Percentiles rank a stretch among this genome's conserved stretches.
These are phyloP conservation scores for Drosophila arizonae DNA, from an alignment of 1,140 invertebrate species.

Conservation along the genomic window DNA sequence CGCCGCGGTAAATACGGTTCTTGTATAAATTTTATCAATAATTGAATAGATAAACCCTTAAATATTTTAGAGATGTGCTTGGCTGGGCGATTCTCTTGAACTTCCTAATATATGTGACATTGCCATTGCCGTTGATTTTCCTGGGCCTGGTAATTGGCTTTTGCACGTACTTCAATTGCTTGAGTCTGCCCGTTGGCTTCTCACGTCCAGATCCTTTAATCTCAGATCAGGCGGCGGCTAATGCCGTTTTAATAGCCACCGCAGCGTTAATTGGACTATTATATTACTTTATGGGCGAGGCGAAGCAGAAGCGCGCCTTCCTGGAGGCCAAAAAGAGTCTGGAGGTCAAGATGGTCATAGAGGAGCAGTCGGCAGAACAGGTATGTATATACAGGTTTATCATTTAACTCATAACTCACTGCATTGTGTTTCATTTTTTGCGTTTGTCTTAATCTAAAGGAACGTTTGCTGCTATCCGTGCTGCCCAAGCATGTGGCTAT, in stretches of 20 bases:
- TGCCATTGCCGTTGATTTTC: slow-evolving; percentile 89
- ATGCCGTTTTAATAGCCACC: slow-evolving; percentile 88
- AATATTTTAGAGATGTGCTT: slow-evolving; percentile 82
- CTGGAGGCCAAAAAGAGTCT: slow-evolving; percentile 95
- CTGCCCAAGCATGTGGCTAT: slow-evolving; percentile 97
- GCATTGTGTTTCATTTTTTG: not conserved
- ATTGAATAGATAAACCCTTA: not conserved
- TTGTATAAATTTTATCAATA: not conserved
- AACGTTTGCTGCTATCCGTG: slow-evolving; percentile 94
- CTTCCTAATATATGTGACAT: slow-evolving; percentile 92
- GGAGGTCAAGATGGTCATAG: slow-evolving; percentile 95
- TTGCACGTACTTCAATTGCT: slow-evolving; percentile 85
- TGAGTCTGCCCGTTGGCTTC: slow-evolving; percentile 84
- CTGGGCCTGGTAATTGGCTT: slow-evolving; percentile 84
- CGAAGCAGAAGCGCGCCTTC: slow-evolving; percentile 93
- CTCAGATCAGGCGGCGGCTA: slow-evolving; percentile 83
- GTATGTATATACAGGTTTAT: slow-evolving; percentile 83
- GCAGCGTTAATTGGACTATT: slow-evolving; percentile 89
- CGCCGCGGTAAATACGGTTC: slow-evolving; percentile 51
- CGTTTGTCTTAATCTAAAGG: slow-evolving; percentile 84
- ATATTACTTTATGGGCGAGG: slow-evolving; percentile 92
- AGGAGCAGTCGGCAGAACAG: slow-evolving; percentile 96
- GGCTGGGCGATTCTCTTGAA: slow-evolving; percentile 92
- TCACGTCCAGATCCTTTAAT: slow-evolving; percentile 83
- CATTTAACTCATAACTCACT: not conserved